These are phyloP conservation scores for Pelodiscus sinensis DNA, from an alignment of 2,113 vertebrate species.

Conservation along the genomic window DNA sequence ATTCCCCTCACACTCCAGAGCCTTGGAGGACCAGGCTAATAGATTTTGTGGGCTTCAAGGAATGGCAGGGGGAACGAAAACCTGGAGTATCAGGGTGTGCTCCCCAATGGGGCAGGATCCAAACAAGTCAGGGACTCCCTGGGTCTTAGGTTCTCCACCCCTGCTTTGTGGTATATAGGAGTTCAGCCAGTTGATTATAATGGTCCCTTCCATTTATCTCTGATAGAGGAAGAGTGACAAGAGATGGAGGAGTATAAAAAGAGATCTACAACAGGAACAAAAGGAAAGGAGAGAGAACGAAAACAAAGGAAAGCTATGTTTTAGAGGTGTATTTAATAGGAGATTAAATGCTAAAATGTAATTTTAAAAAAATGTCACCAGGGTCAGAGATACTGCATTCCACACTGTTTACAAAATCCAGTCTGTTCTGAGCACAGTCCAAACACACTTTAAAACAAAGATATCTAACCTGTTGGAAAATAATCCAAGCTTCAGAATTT, in stretches of 20 bases:
- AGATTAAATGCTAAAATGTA: background rate
- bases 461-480: conserved; percentile 90
- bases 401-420: background rate
- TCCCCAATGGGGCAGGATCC: no score
- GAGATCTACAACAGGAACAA: background rate
- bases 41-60: no score
- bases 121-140: no score
- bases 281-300: background rate
- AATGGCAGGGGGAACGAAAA: no score
- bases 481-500: conserved; percentile 88
- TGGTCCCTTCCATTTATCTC: background rate
- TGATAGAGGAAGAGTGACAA: background rate
- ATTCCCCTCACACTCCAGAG: no score
- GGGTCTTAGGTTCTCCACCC: background rate
- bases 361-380: background rate
- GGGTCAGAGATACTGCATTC: background rate
- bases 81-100: no score
- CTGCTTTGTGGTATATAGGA: background rate
- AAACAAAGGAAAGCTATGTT: background rate
- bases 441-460: background rate
- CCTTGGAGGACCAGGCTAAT: no score
- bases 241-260: background rate
- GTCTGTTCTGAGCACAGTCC: background rate
- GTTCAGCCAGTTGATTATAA: background rate
- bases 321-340: background rate